These are phyloP conservation scores for Takifugu rubripes DNA, from an alignment of 2,797 vertebrate species.

Conservation along the genomic window DNA sequence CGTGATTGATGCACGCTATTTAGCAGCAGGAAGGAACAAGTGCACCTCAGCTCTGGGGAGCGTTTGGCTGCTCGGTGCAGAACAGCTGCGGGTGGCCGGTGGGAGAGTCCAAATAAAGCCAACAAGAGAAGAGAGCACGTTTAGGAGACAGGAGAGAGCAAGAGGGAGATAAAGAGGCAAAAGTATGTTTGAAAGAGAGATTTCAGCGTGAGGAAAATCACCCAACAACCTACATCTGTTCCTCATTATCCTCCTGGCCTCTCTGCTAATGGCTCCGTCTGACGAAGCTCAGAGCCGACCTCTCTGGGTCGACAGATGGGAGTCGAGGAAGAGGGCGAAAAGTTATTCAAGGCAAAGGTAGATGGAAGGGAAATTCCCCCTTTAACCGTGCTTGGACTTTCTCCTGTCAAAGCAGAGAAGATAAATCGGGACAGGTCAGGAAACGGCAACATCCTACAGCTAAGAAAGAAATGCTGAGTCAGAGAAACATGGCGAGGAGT, in stretches of 20 bases:
- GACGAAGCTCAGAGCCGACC: constrained; percentile 84
- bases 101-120: constrained; percentile 32
- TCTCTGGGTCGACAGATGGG: constrained; percentile 83
- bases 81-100: constrained; percentile 87
- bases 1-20: constrained; percentile 63
- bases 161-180: constrained; percentile 20
- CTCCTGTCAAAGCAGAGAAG: constrained; percentile 33
- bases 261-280: constrained; percentile 88
- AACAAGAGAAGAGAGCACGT: constrained; percentile 48
- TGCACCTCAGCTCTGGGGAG: constrained; percentile 82
- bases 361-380: constrained; percentile 16
- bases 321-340: constrained; percentile 42
- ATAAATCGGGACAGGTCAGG: constrained; percentile 32
- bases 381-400: neutral
- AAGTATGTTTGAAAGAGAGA: too few species aligned
- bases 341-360: constrained; percentile 74
- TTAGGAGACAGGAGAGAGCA: constrained; percentile 18
- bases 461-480: constrained; percentile 14
- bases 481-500: too few species aligned
- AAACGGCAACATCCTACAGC: constrained; percentile 40
- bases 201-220: constrained; percentile 44
- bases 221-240: constrained; percentile 84
- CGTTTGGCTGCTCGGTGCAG: constrained; percentile 76
- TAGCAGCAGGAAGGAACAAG: constrained; percentile 63
- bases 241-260: constrained; percentile 84